phyloP scores from a whole-genome alignment of 2,797 vertebrate species.

The Pseudotriccus pelzelni region DNA sequence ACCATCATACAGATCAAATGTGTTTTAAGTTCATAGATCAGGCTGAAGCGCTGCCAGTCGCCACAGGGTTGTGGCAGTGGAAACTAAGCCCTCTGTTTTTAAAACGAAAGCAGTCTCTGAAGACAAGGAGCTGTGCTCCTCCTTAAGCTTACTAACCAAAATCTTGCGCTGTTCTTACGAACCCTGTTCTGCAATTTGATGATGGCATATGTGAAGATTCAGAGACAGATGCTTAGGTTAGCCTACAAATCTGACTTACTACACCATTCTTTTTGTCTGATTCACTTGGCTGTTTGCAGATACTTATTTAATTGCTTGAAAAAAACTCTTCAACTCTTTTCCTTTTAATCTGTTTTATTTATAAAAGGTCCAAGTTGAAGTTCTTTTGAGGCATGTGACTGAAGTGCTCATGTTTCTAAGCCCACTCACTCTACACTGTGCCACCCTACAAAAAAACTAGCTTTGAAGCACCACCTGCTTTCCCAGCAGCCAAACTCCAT shows the following conservation, averaged over 20 bases:
- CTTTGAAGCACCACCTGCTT: neutral
- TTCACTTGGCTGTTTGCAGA: neutral
- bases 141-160: neutral
- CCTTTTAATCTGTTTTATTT: neutral
- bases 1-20: slow-evolving; percentile 57
- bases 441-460: neutral
- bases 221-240: neutral
- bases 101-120: slow-evolving; percentile 62
- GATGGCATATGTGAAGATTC: neutral
- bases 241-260: neutral
- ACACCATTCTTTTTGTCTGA: neutral
- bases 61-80: slow-evolving; percentile 39
- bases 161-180: neutral
- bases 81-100: slow-evolving; percentile 63
- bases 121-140: slow-evolving; percentile 2
- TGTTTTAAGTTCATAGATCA: slow-evolving; percentile 71
- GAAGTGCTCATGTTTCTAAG: neutral
- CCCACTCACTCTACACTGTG: neutral
- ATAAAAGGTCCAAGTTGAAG: neutral
- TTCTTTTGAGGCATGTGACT: neutral
- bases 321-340: neutral
- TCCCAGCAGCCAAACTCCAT: neutral
- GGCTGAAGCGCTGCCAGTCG: neutral
- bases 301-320: neutral
- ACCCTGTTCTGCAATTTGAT: neutral